Evolutionary conservation across 2,888 invertebrate genomes (phyloP).

Genomic region (Merodon equestris): DNA sequence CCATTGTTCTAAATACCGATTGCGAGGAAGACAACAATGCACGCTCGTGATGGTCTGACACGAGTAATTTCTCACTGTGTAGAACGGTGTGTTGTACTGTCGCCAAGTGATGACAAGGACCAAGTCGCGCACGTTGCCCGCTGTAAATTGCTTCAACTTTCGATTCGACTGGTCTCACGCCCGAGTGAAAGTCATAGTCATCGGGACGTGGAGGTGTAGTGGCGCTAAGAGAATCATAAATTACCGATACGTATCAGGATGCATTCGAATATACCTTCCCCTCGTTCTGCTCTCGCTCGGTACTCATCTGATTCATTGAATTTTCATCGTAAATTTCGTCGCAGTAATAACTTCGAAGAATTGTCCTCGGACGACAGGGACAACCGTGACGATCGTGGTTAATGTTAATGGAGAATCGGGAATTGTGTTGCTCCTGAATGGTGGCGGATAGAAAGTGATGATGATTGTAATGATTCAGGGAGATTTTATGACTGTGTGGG

Average conservation of each 20-base stretch:
- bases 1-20: conserved; percentile 52
- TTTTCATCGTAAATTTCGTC: conserved; percentile 48
- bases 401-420: too few species aligned
- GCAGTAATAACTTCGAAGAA: conserved; percentile 63
- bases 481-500: conserved; percentile 56
- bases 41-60: conserved; percentile 43
- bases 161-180: neutral
- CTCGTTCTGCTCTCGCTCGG: conserved; percentile 12
- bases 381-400: conserved; percentile 9
- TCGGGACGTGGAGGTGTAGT: conserved; percentile 54
- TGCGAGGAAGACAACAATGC: conserved; percentile 55
- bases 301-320: conserved; percentile 23
- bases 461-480: conserved; percentile 57
- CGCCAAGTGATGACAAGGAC: conserved; percentile 50
- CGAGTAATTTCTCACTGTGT: conserved; percentile 52
- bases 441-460: conserved; percentile 15
- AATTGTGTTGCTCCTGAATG: too few species aligned
- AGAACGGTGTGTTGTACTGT: conserved; percentile 14
- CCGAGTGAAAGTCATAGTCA: conserved; percentile 20
- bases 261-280: conserved; percentile 48
- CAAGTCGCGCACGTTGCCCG: conserved; percentile 13
- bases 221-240: conserved; percentile 67
- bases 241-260: conserved; percentile 60
- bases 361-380: conserved; percentile 30
- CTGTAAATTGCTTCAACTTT: conserved; percentile 19